Conservation (phyloP, 2,888 invertebrate species). For the Tipula vernalis region DNA sequence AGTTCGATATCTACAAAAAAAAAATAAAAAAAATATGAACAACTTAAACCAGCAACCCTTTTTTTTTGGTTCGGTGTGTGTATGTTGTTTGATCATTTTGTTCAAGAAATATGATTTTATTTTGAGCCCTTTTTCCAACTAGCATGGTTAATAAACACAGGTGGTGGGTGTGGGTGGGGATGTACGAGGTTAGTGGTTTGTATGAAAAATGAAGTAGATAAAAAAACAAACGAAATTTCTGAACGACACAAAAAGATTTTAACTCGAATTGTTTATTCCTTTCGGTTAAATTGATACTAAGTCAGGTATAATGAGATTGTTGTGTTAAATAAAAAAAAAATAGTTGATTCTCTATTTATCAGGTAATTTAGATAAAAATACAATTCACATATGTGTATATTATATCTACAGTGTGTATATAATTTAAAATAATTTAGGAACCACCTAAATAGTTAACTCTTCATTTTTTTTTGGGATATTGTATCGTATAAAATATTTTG, state of each 20-base stretch:
- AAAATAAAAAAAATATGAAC: background rate
- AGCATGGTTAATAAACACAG: background rate
- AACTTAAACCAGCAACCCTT: background rate
- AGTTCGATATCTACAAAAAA: background rate
- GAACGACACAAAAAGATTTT: background rate
- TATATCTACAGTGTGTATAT: background rate
- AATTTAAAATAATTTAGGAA: background rate
- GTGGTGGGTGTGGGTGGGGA: background rate
- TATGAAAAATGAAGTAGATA: background rate
- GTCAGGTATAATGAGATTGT: background rate
- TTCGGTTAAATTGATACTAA: conserved; percentile 4
- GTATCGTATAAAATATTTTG: too few relatives aligned
- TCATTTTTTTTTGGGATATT: background rate
- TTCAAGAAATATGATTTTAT: background rate
- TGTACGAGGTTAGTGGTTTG: background rate
- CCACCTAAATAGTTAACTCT: background rate
- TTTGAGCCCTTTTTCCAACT: background rate
- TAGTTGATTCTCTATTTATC: background rate
- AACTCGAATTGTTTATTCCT: background rate
- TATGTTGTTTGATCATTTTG: background rate
- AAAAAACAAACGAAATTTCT: background rate
- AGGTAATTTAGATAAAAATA: background rate
- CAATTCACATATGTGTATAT: background rate
- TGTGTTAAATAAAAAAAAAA: background rate
- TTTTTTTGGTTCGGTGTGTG: background rate